These are phyloP conservation scores for Rhopalosiphum padi DNA, from an alignment of 1,140 invertebrate species.

Conservation along the genomic window DNA sequence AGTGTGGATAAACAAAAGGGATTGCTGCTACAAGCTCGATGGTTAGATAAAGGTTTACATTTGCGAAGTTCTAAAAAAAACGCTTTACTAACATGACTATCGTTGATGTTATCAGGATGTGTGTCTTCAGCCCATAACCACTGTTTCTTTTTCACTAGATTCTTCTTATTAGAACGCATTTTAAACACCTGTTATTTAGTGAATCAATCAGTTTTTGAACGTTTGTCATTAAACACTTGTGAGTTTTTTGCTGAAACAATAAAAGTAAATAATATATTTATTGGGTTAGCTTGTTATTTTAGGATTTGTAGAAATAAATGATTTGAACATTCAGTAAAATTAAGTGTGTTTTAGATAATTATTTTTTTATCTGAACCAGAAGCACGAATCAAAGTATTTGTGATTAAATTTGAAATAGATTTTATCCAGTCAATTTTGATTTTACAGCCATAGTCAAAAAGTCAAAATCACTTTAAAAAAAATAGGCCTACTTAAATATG, in stretches of 20 bases:
- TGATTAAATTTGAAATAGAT: too few relatives aligned
- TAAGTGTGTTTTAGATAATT: too few relatives aligned
- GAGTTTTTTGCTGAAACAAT: not conserved
- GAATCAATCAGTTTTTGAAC: not conserved
- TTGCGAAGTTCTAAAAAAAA: conserved; percentile 65
- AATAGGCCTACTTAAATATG: too few relatives aligned
- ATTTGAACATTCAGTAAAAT: too few relatives aligned
- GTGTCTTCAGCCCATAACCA: conserved; percentile 69
- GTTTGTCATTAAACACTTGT: not conserved
- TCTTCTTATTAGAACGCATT: conserved; percentile 40
- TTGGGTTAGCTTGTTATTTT: not conserved
- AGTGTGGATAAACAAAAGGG: conserved; percentile 72
- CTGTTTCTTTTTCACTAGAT: conserved; percentile 58
- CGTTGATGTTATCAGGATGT: conserved; percentile 65
- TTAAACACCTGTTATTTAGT: not conserved
- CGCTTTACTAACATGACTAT: conserved; percentile 67
- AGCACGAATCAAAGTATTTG: too few relatives aligned
- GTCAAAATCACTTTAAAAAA: too few relatives aligned
- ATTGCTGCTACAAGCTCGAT: conserved; percentile 71
- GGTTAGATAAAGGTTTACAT: conserved; percentile 62
- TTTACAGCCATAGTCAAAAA: too few relatives aligned
- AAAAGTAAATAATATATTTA: not conserved
- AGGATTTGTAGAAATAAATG: too few relatives aligned
- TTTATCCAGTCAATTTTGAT: too few relatives aligned
- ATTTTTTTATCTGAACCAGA: too few relatives aligned